Conservation (phyloP, 2,888 invertebrate genomes). For the Eilema depressum region DNA sequence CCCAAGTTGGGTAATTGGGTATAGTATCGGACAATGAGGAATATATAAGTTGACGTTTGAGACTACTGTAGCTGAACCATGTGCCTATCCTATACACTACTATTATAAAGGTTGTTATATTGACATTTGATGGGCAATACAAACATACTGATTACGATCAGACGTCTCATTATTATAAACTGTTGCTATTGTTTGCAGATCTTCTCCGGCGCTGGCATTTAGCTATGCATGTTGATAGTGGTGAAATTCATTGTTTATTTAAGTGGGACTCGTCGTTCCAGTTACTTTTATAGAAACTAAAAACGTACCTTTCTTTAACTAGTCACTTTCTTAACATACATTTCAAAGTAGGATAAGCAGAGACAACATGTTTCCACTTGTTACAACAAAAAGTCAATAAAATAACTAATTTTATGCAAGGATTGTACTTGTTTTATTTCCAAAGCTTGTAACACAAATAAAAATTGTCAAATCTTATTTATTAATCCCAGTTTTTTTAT, state of each 20-base stretch:
- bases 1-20: too few relatives aligned
- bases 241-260: background rate
- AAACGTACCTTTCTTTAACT: too few relatives aligned
- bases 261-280: background rate
- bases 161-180: conserved; percentile 13
- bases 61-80: background rate
- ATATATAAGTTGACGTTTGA: background rate
- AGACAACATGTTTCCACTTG: background rate
- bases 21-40: too few relatives aligned
- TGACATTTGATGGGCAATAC: conserved; percentile 1
- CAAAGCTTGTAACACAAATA: background rate
- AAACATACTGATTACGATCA: conserved; percentile 18
- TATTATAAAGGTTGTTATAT: background rate
- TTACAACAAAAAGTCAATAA: background rate
- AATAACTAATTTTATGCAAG: background rate
- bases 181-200: conserved; percentile 19
- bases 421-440: background rate
- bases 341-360: too few relatives aligned
- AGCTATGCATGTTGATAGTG: background rate
- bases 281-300: background rate
- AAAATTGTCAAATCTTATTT: background rate
- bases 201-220: conserved; percentile 5
- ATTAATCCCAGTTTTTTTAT: too few relatives aligned
- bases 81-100: background rate
- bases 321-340: too few relatives aligned